Evolutionary conservation across 2,113 vertebrate species (phyloP).

Genomic region (Anolis carolinensis): DNA sequence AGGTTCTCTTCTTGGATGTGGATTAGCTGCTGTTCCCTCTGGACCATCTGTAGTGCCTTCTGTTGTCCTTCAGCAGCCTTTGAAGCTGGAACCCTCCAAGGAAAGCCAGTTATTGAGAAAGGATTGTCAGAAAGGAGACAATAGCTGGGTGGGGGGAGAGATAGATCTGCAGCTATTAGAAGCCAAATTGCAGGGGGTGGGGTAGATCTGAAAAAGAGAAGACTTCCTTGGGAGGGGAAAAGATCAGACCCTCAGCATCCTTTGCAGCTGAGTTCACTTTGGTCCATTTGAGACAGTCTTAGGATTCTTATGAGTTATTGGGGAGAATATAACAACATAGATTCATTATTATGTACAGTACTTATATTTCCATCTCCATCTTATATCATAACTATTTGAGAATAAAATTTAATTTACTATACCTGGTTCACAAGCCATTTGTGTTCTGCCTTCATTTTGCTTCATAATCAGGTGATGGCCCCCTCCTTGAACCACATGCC

Average conservation of each 20-base stretch:
- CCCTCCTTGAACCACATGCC: no score
- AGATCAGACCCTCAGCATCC: background rate
- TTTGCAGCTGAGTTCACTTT: background rate
- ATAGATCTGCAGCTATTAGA: background rate
- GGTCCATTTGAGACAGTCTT: background rate
- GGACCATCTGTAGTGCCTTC: conserved; percentile 16
- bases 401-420: no score
- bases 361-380: background rate
- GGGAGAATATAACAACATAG: background rate
- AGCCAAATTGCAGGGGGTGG: background rate
- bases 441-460: no score
- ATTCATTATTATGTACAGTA: background rate
- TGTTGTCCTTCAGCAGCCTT: conserved; percentile 4
- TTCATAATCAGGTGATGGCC: no score
- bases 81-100: background rate
- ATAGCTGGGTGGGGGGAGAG: background rate
- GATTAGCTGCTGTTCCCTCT: conserved; percentile 5
- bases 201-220: background rate
- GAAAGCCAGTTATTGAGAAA: background rate
- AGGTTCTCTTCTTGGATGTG: background rate
- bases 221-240: no score
- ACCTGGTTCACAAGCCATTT: no score
- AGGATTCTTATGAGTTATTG: background rate
- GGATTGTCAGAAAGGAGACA: background rate
- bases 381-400: no score